A percentile compares a stretch with the other conserved stretches of the same genome.
These are phyloP conservation scores for Epinotia nisella DNA, from an alignment of 2,888 invertebrate genomes.

Conservation along the genomic window DNA sequence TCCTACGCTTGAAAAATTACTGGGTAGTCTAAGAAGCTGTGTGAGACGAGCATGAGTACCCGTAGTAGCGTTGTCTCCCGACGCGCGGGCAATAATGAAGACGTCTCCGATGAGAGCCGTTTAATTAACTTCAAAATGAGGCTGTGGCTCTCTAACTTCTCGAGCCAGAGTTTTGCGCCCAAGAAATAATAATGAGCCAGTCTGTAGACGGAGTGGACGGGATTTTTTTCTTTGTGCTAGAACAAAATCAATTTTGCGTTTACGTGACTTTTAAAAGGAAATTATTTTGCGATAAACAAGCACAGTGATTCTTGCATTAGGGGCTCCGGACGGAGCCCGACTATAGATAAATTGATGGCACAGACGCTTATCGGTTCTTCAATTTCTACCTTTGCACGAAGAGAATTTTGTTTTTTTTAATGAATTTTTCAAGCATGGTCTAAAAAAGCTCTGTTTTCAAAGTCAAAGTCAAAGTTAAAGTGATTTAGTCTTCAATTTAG, in stretches of 20 bases:
- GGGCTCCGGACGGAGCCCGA: too few relatives aligned
- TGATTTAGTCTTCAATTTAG: too few relatives aligned
- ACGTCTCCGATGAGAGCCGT: conserved; percentile 68
- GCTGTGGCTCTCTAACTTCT: conserved; percentile 61
- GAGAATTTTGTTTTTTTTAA: too few relatives aligned
- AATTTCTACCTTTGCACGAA: too few relatives aligned
- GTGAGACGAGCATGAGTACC: not conserved
- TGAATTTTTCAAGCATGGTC: too few relatives aligned
- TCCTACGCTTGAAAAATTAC: too few relatives aligned
- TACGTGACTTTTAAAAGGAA: conserved; percentile 14
- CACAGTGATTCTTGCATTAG: not conserved
- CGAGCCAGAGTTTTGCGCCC: conserved; percentile 56
- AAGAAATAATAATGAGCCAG: conserved; percentile 71
- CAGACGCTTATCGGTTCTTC: too few relatives aligned
- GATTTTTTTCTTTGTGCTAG: conserved; percentile 49
- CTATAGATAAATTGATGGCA: too few relatives aligned
- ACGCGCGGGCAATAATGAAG: conserved; percentile 66
- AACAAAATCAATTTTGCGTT: conserved; percentile 30
- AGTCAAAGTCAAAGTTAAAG: too few relatives aligned
- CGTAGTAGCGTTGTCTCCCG: conserved; percentile 24
- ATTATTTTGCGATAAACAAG: not conserved
- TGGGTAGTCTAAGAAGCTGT: not conserved
- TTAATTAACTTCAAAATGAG: conserved; percentile 78
- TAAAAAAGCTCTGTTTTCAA: too few relatives aligned
- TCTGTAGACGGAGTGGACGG: conserved; percentile 49